Conservation (phyloP, 2,888 invertebrate species). For the Dastarcus helophoroides region DNA sequence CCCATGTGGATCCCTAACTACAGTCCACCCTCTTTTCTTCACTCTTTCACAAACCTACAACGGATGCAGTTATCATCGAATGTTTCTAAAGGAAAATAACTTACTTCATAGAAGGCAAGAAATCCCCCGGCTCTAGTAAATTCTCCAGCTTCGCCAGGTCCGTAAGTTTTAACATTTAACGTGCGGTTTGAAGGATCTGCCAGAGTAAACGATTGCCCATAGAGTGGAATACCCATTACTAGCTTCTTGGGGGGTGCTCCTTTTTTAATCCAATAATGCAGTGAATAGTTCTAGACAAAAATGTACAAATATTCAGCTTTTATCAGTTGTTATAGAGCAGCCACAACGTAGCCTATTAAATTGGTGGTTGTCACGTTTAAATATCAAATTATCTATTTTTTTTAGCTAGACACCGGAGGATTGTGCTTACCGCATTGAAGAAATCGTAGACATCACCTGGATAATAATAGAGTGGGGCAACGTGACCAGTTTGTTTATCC, state of each 20-base stretch:
- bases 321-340: no score
- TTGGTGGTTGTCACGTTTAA: no score
- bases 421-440: constrained; percentile 60
- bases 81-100: no score
- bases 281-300: constrained; percentile 50
- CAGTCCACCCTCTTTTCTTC: constrained; percentile 46
- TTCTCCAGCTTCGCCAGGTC: constrained; percentile 58
- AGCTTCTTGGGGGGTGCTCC: constrained; percentile 55
- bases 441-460: constrained; percentile 51
- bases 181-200: constrained; percentile 40
- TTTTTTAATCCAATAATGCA: constrained; percentile 59
- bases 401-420: no score
- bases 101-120: constrained; percentile 64
- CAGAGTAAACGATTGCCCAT: constrained; percentile 64
- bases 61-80: no score
- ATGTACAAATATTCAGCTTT: no score
- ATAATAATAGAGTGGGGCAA: constrained; percentile 58
- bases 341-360: no score
- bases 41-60: constrained; percentile 51
- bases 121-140: constrained; percentile 62
- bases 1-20: constrained; percentile 48
- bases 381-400: no score
- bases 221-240: constrained; percentile 64
- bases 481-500: constrained; percentile 62
- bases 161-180: constrained; percentile 48